Base-by-base conservation (phyloP, 2,113 vertebrate species). In the Lontra canadensis region DNA sequence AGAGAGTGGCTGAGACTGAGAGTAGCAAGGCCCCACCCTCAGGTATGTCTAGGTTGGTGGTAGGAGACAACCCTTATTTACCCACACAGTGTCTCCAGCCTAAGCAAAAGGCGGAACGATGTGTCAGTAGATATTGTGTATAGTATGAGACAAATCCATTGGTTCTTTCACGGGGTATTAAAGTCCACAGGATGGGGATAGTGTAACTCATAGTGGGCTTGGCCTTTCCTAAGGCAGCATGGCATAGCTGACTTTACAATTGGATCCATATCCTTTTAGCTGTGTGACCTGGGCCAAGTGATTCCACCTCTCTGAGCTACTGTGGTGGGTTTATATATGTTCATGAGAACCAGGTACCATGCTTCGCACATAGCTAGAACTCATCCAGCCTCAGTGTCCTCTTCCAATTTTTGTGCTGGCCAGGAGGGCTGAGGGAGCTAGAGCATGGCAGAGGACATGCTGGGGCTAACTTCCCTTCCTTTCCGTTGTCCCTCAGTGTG, bases 401-500 rank as follows among this genome's bases (percentile, higher is more conserved):
- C 47, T 88, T 34, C 61, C 49, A 74, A 18, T 39, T 59, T 3
- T 34, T 78, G 47, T 23, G 73, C 67, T 79, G 47, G 18, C 59
- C 42, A 10, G 8, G 65, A 76, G n/a, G 85, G 21, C 80, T 34
- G 8, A 36, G 49, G 39, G 78, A 73, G 12, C 74, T 52, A 47
- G 39, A 81, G 39, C 44, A 11, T 29, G 31, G 29, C 55, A 44
- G 29, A 61, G 23, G 42, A 26, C 69, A 36, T 52, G 3, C 59
- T 80, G 29, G 20, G 12, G 11, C 82, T 96, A 55, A 97, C 47
- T 11, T 42, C 26, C 39, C 25, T 3, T 11, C 44, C 69, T 88
- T 78, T 94, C 52, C 93, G 9, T 82, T 74, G 47, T 79, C 81
- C 71, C 95, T 86, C 97, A 99, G 99, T 99, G 59, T 99, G 99